A percentile compares a stretch with the other conserved stretches of the same genome.
Conservation (phyloP, 2,888 invertebrate species). For the Oligia strigilis region DNA sequence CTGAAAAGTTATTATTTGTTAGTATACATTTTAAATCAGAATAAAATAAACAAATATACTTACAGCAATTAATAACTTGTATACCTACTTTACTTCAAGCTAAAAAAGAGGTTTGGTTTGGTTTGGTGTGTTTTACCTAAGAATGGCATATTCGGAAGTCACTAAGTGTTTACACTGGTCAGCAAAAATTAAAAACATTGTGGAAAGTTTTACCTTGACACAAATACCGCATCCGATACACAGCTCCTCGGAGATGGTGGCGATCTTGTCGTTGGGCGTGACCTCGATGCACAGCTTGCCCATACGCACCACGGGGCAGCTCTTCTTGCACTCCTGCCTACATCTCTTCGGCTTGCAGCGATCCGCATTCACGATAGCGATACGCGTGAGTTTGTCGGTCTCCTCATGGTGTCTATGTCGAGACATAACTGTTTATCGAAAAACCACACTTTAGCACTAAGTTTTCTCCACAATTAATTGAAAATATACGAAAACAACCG, state of each 20-base stretch:
- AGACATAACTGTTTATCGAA: slow-evolving; percentile 84
- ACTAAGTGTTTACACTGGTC: slow-evolving; percentile 20
- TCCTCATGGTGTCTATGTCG: slow-evolving; percentile 94
- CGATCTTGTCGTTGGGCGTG: slow-evolving; percentile 98
- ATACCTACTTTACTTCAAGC: not conserved
- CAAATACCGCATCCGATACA: slow-evolving; percentile 99
- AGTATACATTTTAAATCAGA: not conserved
- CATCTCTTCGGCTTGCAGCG: slow-evolving; percentile 99
- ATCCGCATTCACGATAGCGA: slow-evolving; percentile 99
- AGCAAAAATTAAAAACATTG: slow-evolving; percentile 26
- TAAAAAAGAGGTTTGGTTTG: too few relatives aligned
- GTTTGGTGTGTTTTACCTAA: not conserved
- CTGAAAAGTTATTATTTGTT: slow-evolving; percentile 87
- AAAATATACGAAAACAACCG: slow-evolving; percentile 68
- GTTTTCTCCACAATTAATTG: slow-evolving; percentile 50
- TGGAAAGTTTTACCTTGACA: slow-evolving; percentile 94
- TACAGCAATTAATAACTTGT: not conserved
- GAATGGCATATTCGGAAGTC: slow-evolving; percentile 1
- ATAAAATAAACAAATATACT: not conserved
- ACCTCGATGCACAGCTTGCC: slow-evolving; percentile 99
- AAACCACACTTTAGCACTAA: slow-evolving; percentile 62
- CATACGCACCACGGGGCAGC: slow-evolving; percentile 99
- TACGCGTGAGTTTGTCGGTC: slow-evolving; percentile 98
- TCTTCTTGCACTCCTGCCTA: slow-evolving; percentile 99
- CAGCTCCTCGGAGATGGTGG: slow-evolving; percentile 98